Base-by-base conservation (phyloP, 2,797 vertebrate genomes). In the Premnoplex brunnescens region DNA sequence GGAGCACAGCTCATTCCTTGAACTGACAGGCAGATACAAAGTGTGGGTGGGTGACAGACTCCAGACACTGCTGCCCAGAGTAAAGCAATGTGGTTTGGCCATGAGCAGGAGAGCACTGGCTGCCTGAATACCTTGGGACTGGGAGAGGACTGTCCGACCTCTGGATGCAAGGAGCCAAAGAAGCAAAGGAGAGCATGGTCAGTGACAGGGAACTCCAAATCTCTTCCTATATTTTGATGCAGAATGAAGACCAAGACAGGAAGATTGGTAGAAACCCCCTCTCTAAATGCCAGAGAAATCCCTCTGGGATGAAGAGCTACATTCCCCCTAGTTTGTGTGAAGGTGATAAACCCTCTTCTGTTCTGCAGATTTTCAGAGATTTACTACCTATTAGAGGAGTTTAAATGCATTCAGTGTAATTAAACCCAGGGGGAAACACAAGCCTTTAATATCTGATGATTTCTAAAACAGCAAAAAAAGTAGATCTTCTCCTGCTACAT, bases 341-440 rank as follows among this genome's bases (percentile, higher is more conserved):
- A 93, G 77, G 74, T 92, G 76, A 59, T 66, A 82, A 95, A 79
- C 69, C 66, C 19, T 88, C 46, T 85, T 89, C 73, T 76, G 52
- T 92, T 93, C 80, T 93, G 71, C 64, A 91, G 79, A 89, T 93
- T 94, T 95, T 90, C 83, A 48, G 91, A 95, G 80, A 88, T 94
- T 95, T 96, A 92, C 85, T 85, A 76, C 56, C 55, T 91, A 90
- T 95, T 95, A 95, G 56, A 88, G 41, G 88, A 79, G 60, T 95
- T 95, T 88, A 94, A 96, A 95, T 82, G 77, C 67, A 86, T 93
- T 91, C 80, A 74, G 28, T 75, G 71, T 96, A 93, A 96, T 96
- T 96, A 93, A 96, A 90, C 94, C 86, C 95, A 93, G 44, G 94
- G 78, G 93, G 52, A 91, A 92, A 93, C 74, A 84, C 80, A 86